Evolutionary conservation across 1,140 invertebrate species (phyloP).

Genomic region (Drosophila pandora): DNA sequence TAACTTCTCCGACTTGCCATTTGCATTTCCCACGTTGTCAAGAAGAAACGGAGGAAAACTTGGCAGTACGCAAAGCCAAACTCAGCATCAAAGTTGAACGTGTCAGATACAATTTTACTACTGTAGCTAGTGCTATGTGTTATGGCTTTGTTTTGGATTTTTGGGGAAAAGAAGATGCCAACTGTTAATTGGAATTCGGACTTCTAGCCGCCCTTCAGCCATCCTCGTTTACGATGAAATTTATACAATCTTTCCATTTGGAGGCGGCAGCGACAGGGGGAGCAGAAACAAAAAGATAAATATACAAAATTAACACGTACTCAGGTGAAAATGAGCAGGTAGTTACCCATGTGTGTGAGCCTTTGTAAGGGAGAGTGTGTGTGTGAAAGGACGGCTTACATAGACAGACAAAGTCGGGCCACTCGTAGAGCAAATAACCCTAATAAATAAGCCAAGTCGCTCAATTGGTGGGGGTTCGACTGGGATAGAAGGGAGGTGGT

Average conservation of each 20-base stretch:
- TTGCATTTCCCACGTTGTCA: constrained; percentile 78
- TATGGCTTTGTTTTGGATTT: constrained; percentile 36
- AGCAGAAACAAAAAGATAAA: constrained; percentile 66
- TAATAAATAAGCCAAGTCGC: constrained; percentile 79
- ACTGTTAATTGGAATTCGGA: constrained; percentile 75
- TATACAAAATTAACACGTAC: constrained; percentile 80
- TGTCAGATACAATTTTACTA: constrained; percentile 60
- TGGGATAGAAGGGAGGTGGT: not conserved
- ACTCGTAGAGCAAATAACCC: constrained; percentile 71
- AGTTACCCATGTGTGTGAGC: constrained; percentile 39
- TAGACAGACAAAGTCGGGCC: constrained; percentile 21
- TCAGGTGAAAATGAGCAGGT: constrained; percentile 79
- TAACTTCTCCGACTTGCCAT: constrained; percentile 52
- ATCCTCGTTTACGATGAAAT: constrained; percentile 38
- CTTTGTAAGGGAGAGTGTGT: constrained; percentile 8
- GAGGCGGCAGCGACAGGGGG: not conserved
- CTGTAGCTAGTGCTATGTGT: constrained; percentile 3
- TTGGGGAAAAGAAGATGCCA: constrained; percentile 33
- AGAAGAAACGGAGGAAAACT: constrained; percentile 29
- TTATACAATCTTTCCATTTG: constrained; percentile 63
- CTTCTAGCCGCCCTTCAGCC: constrained; percentile 8
- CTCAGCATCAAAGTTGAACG: constrained; percentile 58
- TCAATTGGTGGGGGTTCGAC: constrained; percentile 35
- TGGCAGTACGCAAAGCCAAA: constrained; percentile 33
- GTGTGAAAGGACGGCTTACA: constrained; percentile 43